Evolutionary conservation across 2,888 invertebrate species (phyloP).

Genomic region (Pycnomerus fuliginosus): DNA sequence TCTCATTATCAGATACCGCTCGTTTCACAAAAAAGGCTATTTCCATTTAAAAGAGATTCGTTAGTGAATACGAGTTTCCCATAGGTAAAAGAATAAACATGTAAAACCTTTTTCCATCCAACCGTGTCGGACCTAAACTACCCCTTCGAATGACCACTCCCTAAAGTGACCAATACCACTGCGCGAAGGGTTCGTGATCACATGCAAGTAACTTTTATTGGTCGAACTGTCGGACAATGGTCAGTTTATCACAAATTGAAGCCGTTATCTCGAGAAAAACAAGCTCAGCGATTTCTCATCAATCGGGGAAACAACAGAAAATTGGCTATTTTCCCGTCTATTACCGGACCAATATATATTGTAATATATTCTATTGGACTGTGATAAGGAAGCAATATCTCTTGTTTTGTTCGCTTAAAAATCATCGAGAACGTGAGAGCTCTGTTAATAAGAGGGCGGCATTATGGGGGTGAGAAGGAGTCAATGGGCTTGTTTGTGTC

Average conservation of each 20-base stretch:
- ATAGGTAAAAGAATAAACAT: slow-evolving; percentile 17
- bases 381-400: slow-evolving; percentile 23
- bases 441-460: slow-evolving; percentile 6
- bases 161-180: slow-evolving; percentile 47
- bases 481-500: slow-evolving; percentile 19
- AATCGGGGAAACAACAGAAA: slow-evolving; percentile 22
- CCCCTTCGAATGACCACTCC: slow-evolving; percentile 50
- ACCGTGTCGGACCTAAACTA: slow-evolving; percentile 40
- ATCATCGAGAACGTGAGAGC: slow-evolving; percentile 1
- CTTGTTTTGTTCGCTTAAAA: slow-evolving; percentile 9
- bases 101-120: slow-evolving; percentile 38
- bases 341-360: slow-evolving; percentile 42
- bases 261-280: background rate
- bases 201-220: slow-evolving; percentile 28
- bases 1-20: too few species aligned
- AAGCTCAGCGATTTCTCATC: background rate
- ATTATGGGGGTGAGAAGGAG: slow-evolving; percentile 1
- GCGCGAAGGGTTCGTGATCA: slow-evolving; percentile 34
- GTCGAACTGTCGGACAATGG: slow-evolving; percentile 34
- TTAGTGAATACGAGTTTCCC: background rate
- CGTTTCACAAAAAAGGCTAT: slow-evolving; percentile 1
- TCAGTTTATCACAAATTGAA: slow-evolving; percentile 17
- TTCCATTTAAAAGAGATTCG: too few species aligned
- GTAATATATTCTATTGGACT: slow-evolving; percentile 43
- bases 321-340: slow-evolving; percentile 42